Percentiles rank a stretch among this genome's conserved stretches.
These are phyloP conservation scores for Spodoptera litura DNA, from an alignment of 1,140 invertebrate genomes.

Conservation along the genomic window DNA sequence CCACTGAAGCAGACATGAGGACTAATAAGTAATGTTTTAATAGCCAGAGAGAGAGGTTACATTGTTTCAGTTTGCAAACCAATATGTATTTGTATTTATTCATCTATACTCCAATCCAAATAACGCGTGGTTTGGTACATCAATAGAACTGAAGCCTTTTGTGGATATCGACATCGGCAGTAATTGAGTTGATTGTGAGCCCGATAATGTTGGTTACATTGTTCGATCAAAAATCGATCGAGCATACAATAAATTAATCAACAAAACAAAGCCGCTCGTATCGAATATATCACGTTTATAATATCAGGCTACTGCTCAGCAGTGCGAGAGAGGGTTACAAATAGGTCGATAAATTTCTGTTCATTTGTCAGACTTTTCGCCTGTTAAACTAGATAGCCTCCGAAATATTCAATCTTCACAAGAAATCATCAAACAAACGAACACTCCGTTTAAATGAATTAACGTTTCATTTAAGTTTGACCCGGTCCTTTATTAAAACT, in stretches of 20 bases:
- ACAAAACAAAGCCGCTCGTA: not conserved
- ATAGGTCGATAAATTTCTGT: too few species aligned
- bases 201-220: not conserved
- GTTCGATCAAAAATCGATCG: constrained; percentile 17
- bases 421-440: too few species aligned
- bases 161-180: not conserved
- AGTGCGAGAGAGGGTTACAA: too few species aligned
- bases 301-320: too few species aligned
- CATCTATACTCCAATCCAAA: not conserved
- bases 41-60: too few species aligned
- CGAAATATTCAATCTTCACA: too few species aligned
- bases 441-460: not conserved
- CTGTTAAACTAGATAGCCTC: too few species aligned
- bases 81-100: not conserved
- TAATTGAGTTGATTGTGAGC: constrained; percentile 24
- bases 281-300: too few species aligned
- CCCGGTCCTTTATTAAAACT: constrained; percentile 15
- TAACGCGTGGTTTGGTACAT: not conserved
- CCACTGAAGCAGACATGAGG: too few species aligned
- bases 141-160: constrained; percentile 3
- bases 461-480: not conserved
- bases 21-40: too few species aligned
- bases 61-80: not conserved
- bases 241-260: not conserved
- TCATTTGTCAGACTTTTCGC: too few species aligned